phyloP scores from a whole-genome alignment of 23 tunicate genomes.

The Oikopleura albicans region DNA sequence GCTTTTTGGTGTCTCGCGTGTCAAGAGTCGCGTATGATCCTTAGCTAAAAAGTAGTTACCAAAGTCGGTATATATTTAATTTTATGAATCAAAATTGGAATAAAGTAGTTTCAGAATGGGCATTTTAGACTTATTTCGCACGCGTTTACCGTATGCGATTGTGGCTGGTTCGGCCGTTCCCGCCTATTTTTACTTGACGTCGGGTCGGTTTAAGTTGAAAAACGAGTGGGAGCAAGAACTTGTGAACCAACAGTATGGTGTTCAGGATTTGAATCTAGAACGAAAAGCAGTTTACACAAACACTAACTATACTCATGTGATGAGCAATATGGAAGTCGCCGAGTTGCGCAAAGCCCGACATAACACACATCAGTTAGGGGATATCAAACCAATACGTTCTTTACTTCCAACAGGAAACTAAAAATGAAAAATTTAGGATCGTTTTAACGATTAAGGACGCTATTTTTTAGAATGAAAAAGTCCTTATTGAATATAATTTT shows the following conservation, averaged over 20 bases:
- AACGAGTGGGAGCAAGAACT: neutral
- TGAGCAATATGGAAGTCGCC: neutral
- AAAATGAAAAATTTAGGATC: too few species aligned
- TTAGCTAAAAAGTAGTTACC: neutral
- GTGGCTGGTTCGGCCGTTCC: neutral
- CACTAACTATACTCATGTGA: neutral
- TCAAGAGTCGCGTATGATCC: too few species aligned
- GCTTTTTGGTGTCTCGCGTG: too few species aligned
- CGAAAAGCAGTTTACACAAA: neutral
- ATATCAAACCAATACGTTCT: too few species aligned
- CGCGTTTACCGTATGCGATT: neutral
- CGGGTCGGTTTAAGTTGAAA: neutral
- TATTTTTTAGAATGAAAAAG: too few species aligned
- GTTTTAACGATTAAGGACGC: too few species aligned
- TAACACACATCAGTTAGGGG: too few species aligned
- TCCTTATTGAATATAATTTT: too few species aligned
- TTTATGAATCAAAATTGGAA: neutral
- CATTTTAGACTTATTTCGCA: neutral
- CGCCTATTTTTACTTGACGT: neutral
- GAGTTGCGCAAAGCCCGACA: neutral
- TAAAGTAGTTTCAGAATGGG: too few species aligned
- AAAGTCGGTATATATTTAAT: neutral
- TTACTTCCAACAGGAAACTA: too few species aligned
- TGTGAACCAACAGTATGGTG: neutral
- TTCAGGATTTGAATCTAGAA: neutral